Base-by-base conservation (phyloP, 2,888 invertebrate genomes). In the Nephrotoma guestfalica region DNA sequence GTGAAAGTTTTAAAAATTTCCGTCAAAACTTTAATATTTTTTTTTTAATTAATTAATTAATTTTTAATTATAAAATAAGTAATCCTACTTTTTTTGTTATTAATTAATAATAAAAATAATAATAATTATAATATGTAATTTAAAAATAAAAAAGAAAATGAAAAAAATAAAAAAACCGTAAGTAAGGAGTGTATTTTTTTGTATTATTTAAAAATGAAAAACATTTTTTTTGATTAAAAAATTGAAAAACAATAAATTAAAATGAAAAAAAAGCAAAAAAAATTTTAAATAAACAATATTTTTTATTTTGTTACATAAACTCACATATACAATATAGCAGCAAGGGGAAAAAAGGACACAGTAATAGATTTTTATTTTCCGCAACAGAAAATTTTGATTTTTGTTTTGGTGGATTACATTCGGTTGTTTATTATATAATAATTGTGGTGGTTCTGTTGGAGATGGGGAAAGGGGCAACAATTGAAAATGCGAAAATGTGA, bases 331-430 rank as follows among this genome's bases (percentile, higher is more conserved):
- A 40, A 11, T 9, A n/a, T 11, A 84, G 41, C n/a, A 84, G 18
- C 40, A 83, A 83, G 83, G 41, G 83, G 41, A 15, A 83, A 15
- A 18, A 83, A 4, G 15, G 15, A 41, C 84, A 84, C 84, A 84
- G 84, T 84, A 84, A 84, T 84, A 84, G 84, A 84, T 84, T 84
- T 84, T 84, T 84, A 84, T 84, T 84, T 83, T 13, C 30, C 30
- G 30, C 41, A 41, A 42, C 41, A 41, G 41, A 84, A 41, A 4
- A 41, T 41, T 42, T 41, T 41, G 41, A n/a, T 41, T 84, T 84
- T n/a, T 84, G 41, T 41, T 41, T 84, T 84, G 30, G 30, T 13
- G 83, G 7, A 40, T 83, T 30, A 1, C 84, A n/a, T 4, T 84
- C 40, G 3, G 5, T 83, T 47, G 47, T 47, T 30, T 71, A 30